These are phyloP conservation scores for Dromius quadrimaculatus DNA, from an alignment of 2,888 invertebrate species.

Conservation along the genomic window DNA sequence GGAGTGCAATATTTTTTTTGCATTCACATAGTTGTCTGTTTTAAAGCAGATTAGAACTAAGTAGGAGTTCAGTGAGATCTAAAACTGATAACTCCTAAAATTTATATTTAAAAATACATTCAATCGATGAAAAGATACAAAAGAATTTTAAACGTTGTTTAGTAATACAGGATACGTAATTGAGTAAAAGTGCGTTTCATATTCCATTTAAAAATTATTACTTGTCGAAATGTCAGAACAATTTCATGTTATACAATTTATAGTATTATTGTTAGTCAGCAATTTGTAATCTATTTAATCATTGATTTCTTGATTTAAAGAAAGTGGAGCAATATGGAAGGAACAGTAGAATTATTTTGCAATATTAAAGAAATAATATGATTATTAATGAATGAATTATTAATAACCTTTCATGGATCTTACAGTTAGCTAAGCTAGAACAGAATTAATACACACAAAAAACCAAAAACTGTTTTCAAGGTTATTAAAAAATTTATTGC, in stretches of 20 bases:
- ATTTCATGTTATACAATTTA: slow-evolving; percentile 13
- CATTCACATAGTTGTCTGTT: slow-evolving; percentile 8
- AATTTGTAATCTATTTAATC: slow-evolving; percentile 6
- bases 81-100: too few relatives aligned
- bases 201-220: background rate
- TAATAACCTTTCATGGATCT: background rate
- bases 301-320: background rate
- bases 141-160: too few relatives aligned
- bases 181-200: background rate
- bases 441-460: too few relatives aligned
- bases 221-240: slow-evolving; percentile 1
- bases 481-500: too few relatives aligned
- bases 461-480: too few relatives aligned
- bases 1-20: slow-evolving; percentile 41
- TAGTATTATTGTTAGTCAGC: slow-evolving; percentile 2
- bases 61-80: too few relatives aligned
- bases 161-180: background rate
- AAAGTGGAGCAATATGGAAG: slow-evolving; percentile 1
- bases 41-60: background rate
- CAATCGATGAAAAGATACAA: too few relatives aligned
- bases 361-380: background rate
- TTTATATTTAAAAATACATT: too few relatives aligned
- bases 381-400: background rate
- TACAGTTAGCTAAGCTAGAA: too few relatives aligned
- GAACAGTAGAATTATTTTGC: background rate